Percentiles rank a stretch among this genome's conserved stretches.
These are phyloP conservation scores for Scaptomyza caliginosa DNA, from an alignment of 2,888 invertebrate species.

Conservation along the genomic window DNA sequence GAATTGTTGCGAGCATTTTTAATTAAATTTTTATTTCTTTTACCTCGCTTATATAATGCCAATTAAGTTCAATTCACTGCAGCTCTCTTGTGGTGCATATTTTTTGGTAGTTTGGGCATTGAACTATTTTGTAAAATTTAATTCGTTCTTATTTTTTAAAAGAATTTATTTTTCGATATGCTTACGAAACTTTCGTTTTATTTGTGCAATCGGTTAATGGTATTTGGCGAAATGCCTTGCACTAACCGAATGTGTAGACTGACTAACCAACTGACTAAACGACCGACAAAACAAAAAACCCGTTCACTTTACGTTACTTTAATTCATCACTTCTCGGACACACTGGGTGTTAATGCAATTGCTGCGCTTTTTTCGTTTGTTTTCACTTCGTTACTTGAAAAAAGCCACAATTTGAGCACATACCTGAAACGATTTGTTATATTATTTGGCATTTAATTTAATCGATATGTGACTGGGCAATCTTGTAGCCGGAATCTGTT, in stretches of 20 bases:
- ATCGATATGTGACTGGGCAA: slow-evolving; percentile 28
- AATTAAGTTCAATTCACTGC: slow-evolving; percentile 26
- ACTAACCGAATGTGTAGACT: slow-evolving; percentile 24
- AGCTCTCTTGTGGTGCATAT: slow-evolving; percentile 16
- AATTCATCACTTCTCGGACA: slow-evolving; percentile 39
- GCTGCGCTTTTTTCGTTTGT: slow-evolving; percentile 20
- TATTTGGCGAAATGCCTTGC: slow-evolving; percentile 61
- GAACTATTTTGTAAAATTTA: slow-evolving; percentile 23
- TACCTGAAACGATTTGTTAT: slow-evolving; percentile 30
- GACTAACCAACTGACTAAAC: slow-evolving; percentile 21
- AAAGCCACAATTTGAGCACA: slow-evolving; percentile 30
- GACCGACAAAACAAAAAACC: slow-evolving; percentile 45
- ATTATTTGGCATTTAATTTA: slow-evolving; percentile 41
- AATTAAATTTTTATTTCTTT: slow-evolving; percentile 17
- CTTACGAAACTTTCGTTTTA: slow-evolving; percentile 57
- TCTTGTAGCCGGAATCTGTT: slow-evolving; percentile 1
- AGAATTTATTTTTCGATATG: slow-evolving; percentile 24
- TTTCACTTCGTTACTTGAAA: slow-evolving; percentile 45
- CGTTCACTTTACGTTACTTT: slow-evolving; percentile 57
- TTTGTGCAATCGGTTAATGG: slow-evolving; percentile 52
- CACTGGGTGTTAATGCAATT: slow-evolving; percentile 64
- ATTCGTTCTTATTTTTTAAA: slow-evolving; percentile 13
- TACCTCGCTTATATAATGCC: slow-evolving; percentile 49
- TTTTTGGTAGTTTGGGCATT: not conserved
- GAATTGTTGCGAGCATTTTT: slow-evolving; percentile 6